Conservation (phyloP, 92 coral and sea anemone genomes). For the Actinernus sp. region DNA sequence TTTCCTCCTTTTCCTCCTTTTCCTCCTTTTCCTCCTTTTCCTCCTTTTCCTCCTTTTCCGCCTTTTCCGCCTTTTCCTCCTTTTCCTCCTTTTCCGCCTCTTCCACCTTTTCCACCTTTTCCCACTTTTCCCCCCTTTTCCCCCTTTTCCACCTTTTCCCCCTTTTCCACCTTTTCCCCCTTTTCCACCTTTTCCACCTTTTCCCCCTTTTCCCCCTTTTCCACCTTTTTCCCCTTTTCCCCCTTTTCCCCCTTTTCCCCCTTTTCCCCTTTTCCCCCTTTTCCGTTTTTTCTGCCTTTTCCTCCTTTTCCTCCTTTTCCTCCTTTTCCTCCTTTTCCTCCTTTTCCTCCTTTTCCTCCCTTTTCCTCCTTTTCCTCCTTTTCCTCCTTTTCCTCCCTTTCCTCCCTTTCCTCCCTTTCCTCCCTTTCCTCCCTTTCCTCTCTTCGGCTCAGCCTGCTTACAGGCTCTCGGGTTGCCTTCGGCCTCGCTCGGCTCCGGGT, state of each 20-base stretch:
- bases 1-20: too few relatives aligned
- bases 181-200: too few relatives aligned
- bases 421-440: neutral
- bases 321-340: neutral
- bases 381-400: neutral
- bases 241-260: neutral
- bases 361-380: neutral
- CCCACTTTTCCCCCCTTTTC: too few relatives aligned
- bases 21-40: neutral
- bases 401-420: neutral
- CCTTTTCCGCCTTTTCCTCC: neutral
- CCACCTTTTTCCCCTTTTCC: neutral
- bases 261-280: neutral
- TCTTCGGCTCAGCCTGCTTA: too few relatives aligned
- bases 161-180: too few relatives aligned
- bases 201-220: too few relatives aligned
- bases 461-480: too few relatives aligned
- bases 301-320: neutral
- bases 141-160: too few relatives aligned
- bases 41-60: neutral
- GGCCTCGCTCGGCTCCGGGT: too few relatives aligned
- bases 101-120: too few relatives aligned
- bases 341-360: neutral
- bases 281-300: neutral
- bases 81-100: neutral